phyloP scores from a whole-genome alignment of 2,797 vertebrate genomes.

The Staurois parvus region DNA sequence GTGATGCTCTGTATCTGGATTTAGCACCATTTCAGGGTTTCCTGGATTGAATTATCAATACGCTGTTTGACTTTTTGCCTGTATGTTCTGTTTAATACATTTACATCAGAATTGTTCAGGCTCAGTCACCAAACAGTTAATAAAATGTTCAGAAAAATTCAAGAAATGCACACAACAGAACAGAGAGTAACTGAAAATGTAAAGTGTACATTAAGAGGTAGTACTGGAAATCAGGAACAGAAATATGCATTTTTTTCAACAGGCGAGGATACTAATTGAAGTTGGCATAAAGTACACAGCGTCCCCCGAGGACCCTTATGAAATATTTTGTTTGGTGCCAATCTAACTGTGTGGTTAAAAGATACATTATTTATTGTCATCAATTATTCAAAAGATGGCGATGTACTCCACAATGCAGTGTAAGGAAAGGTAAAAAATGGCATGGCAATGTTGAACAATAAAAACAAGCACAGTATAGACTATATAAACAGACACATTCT shows the following conservation, averaged over 20 bases:
- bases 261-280: not conserved
- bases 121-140: no score
- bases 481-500: not conserved
- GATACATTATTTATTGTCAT: constrained; percentile 48
- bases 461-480: not conserved
- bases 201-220: no score
- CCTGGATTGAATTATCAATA: no score
- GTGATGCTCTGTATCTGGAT: no score
- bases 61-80: no score
- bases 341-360: constrained; percentile 7
- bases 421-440: not conserved
- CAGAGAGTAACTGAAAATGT: no score
- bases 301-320: constrained; percentile 2
- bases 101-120: no score
- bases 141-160: no score
- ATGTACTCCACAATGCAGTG: not conserved
- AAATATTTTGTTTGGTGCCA: constrained; percentile 39
- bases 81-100: no score
- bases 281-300: not conserved
- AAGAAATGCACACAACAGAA: no score
- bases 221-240: no score
- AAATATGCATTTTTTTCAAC: not conserved
- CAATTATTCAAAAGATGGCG: constrained; percentile 30
- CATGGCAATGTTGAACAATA: not conserved
- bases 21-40: no score